Evolutionary conservation across 1,140 invertebrate genomes (phyloP).

Genomic region (Macrostomum lignano): DNA sequence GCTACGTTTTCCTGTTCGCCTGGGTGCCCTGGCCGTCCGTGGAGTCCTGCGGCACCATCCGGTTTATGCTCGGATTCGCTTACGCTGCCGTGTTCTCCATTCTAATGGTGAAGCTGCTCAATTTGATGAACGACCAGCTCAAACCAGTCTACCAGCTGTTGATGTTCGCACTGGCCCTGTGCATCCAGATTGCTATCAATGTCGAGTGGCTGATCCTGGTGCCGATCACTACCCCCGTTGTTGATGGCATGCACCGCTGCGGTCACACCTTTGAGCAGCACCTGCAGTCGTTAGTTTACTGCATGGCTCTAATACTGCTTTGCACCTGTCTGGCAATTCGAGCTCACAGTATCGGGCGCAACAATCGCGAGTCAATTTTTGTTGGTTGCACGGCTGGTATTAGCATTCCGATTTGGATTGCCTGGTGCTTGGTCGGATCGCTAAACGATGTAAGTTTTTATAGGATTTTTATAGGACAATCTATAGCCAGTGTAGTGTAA

Average conservation of each 20-base stretch:
- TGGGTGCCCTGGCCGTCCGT: slow-evolving; percentile 44
- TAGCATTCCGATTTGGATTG: too few relatives aligned
- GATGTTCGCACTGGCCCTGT: slow-evolving; percentile 44
- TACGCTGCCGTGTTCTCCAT: slow-evolving; percentile 65
- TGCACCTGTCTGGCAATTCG: slow-evolving; percentile 51
- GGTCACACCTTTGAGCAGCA: slow-evolving; percentile 30
- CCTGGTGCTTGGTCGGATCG: slow-evolving; percentile 42
- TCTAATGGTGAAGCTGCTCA: slow-evolving; percentile 67
- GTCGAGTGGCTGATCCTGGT: slow-evolving; percentile 39
- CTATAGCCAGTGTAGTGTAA: too few relatives aligned
- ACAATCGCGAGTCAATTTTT: too few relatives aligned
- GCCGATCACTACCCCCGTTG: slow-evolving; percentile 11
- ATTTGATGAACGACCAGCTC: slow-evolving; percentile 64
- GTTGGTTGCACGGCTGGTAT: too few relatives aligned
- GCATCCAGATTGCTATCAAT: slow-evolving; percentile 47
- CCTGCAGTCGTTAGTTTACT: slow-evolving; percentile 46
- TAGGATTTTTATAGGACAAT: too few relatives aligned
- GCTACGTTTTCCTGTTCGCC: slow-evolving; percentile 46
- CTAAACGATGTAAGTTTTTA: too few relatives aligned
- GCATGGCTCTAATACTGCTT: slow-evolving; percentile 48
- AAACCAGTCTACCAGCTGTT: slow-evolving; percentile 62
- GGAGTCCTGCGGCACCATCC: slow-evolving; percentile 47
- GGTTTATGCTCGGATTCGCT: slow-evolving; percentile 52
- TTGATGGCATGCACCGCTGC: slow-evolving; percentile 9
- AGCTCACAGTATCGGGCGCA: slow-evolving; percentile 41